Base-by-base conservation (phyloP, 2,888 invertebrate genomes). In the Yponomeuta evonymella region DNA sequence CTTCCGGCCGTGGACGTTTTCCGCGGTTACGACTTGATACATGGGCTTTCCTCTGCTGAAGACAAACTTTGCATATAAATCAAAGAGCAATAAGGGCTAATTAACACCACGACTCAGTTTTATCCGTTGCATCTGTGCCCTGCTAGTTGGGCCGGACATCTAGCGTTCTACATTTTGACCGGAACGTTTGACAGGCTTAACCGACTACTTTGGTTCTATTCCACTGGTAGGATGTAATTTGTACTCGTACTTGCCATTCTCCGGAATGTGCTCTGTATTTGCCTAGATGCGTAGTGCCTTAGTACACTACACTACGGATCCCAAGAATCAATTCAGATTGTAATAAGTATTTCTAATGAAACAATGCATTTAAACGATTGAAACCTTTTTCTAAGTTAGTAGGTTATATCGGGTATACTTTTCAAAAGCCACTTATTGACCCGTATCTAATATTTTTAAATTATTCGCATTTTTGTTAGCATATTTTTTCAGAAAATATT, bases 61-160 rank as follows among this genome's bases (percentile, higher is more conserved):
- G 82, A 83, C 82, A 82, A 84, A 83, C 79, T 83, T 80, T 79
- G 74, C 72, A 77, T 75, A 86, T 89, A 88, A 88, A 89, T 90
- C 87, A 88, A 33, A 85, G 76, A 75, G 70, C 79, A 78, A 71
- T 58, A 81, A 82, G 77, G 79, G 78, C 82, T 89, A 88, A 89
- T 89, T 88, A 89, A 84, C 83, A 81, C 80, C 75, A 23, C 48
- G 76, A 78, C 79, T 77, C 76, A 75, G 76, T 76, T 80, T 76
- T 77, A 83, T 80, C 77, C 81, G 81, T 83, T 78, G 83, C 84
- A 87, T 85, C 86, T 86, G 85, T 79, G 76, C 74, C 77, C 74
- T 75, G 73, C 72, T 74, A 73, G 74, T 73, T 74, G 70, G 72
- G 72, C 65, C 33, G 64, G 69, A 68, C 48, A 36, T 67, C 36